A percentile compares a stretch with the other conserved stretches of the same genome.
phyloP scores from a whole-genome alignment of 1,140 invertebrate species.

The Triops cancriformis region DNA sequence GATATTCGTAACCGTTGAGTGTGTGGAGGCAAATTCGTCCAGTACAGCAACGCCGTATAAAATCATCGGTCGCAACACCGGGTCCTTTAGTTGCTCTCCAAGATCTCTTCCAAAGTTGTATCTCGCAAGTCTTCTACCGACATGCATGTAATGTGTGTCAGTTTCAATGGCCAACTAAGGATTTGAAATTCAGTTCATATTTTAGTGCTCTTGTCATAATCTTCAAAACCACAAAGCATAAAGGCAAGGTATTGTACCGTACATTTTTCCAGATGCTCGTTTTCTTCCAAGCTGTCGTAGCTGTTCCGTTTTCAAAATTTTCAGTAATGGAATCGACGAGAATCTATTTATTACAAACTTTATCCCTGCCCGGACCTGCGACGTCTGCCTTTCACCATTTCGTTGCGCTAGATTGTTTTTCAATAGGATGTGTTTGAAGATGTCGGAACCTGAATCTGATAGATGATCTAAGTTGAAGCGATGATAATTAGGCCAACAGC shows the following conservation, averaged over 20 bases:
- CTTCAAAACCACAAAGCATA: too few relatives aligned
- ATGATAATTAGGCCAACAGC: conserved; percentile 1
- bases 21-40: background rate
- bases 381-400: background rate
- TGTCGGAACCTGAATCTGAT: background rate
- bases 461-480: background rate
- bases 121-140: too few relatives aligned
- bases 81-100: background rate
- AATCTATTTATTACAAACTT: background rate
- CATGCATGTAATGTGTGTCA: too few relatives aligned
- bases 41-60: background rate
- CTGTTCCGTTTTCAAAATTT: background rate
- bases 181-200: too few relatives aligned
- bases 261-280: background rate
- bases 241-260: too few relatives aligned
- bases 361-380: background rate
- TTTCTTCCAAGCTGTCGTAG: background rate
- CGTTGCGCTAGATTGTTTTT: conserved; percentile 10
- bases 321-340: background rate
- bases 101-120: background rate
- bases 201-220: too few relatives aligned
- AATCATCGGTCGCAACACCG: background rate
- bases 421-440: background rate
- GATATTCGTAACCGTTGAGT: background rate
- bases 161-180: too few relatives aligned